Percentiles rank a stretch among this genome's conserved stretches.
phyloP scores from a whole-genome alignment of 2,113 vertebrate species.

The Cyprinodon variegatus region DNA sequence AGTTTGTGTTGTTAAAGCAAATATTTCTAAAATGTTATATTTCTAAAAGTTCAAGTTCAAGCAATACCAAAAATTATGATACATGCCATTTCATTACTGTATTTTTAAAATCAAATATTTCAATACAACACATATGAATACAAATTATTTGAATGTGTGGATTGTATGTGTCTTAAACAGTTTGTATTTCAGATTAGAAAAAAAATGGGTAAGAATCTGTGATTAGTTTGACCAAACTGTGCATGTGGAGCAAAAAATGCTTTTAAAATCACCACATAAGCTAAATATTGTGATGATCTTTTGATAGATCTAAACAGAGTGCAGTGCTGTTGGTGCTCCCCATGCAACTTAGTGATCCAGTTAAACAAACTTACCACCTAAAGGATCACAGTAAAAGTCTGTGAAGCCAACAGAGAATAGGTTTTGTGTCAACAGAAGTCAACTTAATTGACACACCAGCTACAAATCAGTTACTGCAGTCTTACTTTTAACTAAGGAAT shows the following conservation, averaged over 20 bases:
- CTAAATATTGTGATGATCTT: neutral
- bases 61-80: no score
- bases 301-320: neutral
- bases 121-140: neutral
- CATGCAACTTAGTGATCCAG: conserved; percentile 49
- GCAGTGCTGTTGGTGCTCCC: conserved; percentile 21
- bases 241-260: neutral
- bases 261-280: neutral
- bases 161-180: conserved; percentile 12
- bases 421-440: conserved; percentile 47
- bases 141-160: neutral
- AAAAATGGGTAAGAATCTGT: conserved; percentile 2
- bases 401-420: conserved; percentile 75
- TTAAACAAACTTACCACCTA: conserved; percentile 80
- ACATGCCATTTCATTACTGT: neutral
- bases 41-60: no score
- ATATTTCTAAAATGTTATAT: no score
- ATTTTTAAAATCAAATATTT: neutral
- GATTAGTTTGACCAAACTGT: neutral
- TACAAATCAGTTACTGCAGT: conserved; percentile 30
- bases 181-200: neutral
- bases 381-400: conserved; percentile 83
- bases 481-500: conserved; percentile 43
- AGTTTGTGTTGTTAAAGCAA: no score
- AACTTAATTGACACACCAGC: conserved; percentile 37